Evolutionary conservation across 2,888 invertebrate species (phyloP), one percentile per base, ranked within the genome.

Genomic region (Scelioninae gen. 1): DNA sequence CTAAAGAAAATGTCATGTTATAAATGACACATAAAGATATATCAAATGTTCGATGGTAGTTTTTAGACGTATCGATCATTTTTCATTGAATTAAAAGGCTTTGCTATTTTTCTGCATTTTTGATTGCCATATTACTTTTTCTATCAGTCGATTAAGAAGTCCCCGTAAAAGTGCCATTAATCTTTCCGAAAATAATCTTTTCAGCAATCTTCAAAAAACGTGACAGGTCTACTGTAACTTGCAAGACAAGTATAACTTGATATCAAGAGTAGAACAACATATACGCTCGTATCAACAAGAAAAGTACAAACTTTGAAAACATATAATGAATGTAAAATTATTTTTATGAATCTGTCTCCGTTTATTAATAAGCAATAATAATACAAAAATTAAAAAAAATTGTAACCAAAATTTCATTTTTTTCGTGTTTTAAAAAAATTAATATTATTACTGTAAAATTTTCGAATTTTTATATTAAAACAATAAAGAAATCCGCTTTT

Each of bases 151-250:
- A 69, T 69, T 69, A 58, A 47, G 34, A 38, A 56, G 13, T 56
- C 58, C 34, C 31, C 58, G 58, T 34, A 69, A 58, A 58, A 58
- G 45, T 49, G 9, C 38, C 49, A 69, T 69, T 56, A 69, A 69
- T 69, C 68, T 55, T 56, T 69, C 56, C 56, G 47, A 32, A 15
- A 56, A 45, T 10, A 69, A 69, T 69, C 66, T 69, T 69, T 69
- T 69, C 53, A 56, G 16, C 45, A 32, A 56, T 68, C 43, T 55
- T 55, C 51, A 65, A 65, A n/a, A 4, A 51, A 65, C 38, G 51
- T 65, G 65, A 65, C 65, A 65, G 51, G 51, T 66, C 40, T 15
- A 31, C 32, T 53, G 66, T 7, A 55, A 66, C 43, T 66, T 31
- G 53, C 16, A 43, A 15, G 55, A 68, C 55, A 68, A 68, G 68